Evolutionary conservation across 2,113 vertebrate species (phyloP), one percentile per base, ranked within the genome.

Genomic region (Charadrius vociferus): DNA sequence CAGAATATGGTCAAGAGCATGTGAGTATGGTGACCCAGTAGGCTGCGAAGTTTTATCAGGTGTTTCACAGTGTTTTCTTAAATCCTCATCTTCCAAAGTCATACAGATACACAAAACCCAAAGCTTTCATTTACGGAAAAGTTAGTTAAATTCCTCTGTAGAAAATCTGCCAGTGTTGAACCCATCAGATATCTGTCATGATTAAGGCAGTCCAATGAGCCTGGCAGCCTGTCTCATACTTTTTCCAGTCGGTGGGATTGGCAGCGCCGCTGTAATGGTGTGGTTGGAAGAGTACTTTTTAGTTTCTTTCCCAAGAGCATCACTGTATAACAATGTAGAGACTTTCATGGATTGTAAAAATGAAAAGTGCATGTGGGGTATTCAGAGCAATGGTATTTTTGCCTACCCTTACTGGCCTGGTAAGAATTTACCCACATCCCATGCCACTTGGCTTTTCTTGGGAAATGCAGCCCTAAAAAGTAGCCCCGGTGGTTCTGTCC

Each of bases 301-400:
- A 39, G 14, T 49, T 91, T 56, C 37, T 84, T n/a, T 90, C n/a
- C 41, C 8, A 77, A 50, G 12, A 50, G 20, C 14, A 5, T 73
- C 50, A 26, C 50, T 62, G 7, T 30, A 21, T 45, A 56, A 36
- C 21, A 26, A 8, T 18, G 26, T 4, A 26, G 63, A 55, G 47
- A 14, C 14, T 66, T 81, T 23, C 23, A 10, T 55, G 37, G 34
- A 47, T 84, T 67, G 61, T 50, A 59, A 36, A 74, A 78, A 17
- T 20, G 20, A 27, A 29, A 75, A 37, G 23, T 18, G 36, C 0
- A 0, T 26, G 22, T 53, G 19, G 19, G 32, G 3, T 58, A n/a
- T 58, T 88, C 55, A 66, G 43, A 88, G 36, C 77, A 82, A 14
- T 29, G 23, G 3, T 50, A 26, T 81, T 91, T 75, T 78, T 81